Conservation (phyloP, 1,140 invertebrate genomes). For the Zaprionus capensis region DNA sequence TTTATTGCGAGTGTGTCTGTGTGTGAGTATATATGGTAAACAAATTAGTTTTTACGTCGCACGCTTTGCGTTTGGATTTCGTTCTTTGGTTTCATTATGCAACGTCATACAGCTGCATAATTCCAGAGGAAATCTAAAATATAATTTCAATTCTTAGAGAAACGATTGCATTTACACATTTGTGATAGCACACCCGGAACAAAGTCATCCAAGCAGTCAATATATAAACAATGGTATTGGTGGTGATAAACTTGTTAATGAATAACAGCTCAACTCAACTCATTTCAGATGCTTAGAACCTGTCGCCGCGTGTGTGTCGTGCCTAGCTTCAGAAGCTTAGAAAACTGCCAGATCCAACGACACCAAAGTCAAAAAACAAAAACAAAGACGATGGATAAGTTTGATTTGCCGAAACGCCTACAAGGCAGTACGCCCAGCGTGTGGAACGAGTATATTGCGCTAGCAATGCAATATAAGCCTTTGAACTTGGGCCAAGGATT, state of each 20-base stretch:
- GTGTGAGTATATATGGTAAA: slow-evolving; percentile 54
- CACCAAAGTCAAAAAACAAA: background rate
- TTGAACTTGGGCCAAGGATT: slow-evolving; percentile 99
- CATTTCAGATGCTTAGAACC: slow-evolving; percentile 61
- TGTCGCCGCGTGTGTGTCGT: slow-evolving; percentile 36
- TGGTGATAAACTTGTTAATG: slow-evolving; percentile 29
- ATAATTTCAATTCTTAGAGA: slow-evolving; percentile 6
- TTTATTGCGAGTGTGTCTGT: slow-evolving; percentile 16
- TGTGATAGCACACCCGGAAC: slow-evolving; percentile 46
- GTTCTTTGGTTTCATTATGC: slow-evolving; percentile 69
- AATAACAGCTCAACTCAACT: slow-evolving; percentile 29
- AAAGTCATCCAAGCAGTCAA: slow-evolving; percentile 4
- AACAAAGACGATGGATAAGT: slow-evolving; percentile 85
- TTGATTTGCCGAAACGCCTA: slow-evolving; percentile 86
- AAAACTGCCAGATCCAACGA: slow-evolving; percentile 19
- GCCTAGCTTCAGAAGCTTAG: slow-evolving; percentile 4
- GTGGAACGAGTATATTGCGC: slow-evolving; percentile 96
- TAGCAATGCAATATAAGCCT: slow-evolving; percentile 95
- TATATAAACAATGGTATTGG: slow-evolving; percentile 34
- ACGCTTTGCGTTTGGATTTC: slow-evolving; percentile 35
- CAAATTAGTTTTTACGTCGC: slow-evolving; percentile 44
- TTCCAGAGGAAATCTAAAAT: slow-evolving; percentile 30
- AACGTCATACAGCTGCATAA: slow-evolving; percentile 58
- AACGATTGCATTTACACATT: slow-evolving; percentile 64
- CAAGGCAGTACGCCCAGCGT: slow-evolving; percentile 87